Evolutionary conservation across 2,888 invertebrate species (phyloP).

Genomic region (Elysia crispata): DNA sequence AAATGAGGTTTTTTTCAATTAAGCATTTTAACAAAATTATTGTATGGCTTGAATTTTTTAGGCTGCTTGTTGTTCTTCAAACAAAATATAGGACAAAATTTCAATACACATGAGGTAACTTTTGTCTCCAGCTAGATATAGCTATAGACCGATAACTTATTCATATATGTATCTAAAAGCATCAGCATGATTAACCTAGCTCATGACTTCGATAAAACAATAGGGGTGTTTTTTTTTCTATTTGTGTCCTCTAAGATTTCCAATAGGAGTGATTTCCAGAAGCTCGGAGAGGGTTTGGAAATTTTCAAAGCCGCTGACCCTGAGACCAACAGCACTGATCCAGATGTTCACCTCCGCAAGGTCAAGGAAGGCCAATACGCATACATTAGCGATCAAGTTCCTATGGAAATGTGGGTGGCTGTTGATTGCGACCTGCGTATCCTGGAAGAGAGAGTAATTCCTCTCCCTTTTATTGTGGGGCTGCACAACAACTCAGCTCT

Average conservation of each 20-base stretch:
- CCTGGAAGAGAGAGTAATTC: constrained; percentile 66
- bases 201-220: too few relatives aligned
- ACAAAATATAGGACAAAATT: too few relatives aligned
- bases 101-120: too few relatives aligned
- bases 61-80: too few relatives aligned
- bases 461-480: constrained; percentile 64
- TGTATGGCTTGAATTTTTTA: too few relatives aligned
- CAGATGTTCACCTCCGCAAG: constrained; percentile 57
- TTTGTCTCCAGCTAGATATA: too few relatives aligned
- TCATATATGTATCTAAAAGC: too few relatives aligned
- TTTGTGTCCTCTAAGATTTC: constrained; percentile 5
- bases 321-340: constrained; percentile 52
- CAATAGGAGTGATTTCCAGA: not conserved
- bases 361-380: constrained; percentile 54
- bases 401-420: constrained; percentile 59
- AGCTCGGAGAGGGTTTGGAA: constrained; percentile 57
- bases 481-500: constrained; percentile 67
- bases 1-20: too few relatives aligned
- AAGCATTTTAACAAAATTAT: too few relatives aligned
- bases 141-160: too few relatives aligned
- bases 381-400: constrained; percentile 61
- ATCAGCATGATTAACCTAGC: too few relatives aligned
- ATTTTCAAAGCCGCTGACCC: constrained; percentile 58
- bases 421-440: constrained; percentile 65
- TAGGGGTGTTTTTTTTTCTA: too few relatives aligned